Base-by-base conservation (phyloP, 2,888 invertebrate species). In the Acleris laterana region DNA sequence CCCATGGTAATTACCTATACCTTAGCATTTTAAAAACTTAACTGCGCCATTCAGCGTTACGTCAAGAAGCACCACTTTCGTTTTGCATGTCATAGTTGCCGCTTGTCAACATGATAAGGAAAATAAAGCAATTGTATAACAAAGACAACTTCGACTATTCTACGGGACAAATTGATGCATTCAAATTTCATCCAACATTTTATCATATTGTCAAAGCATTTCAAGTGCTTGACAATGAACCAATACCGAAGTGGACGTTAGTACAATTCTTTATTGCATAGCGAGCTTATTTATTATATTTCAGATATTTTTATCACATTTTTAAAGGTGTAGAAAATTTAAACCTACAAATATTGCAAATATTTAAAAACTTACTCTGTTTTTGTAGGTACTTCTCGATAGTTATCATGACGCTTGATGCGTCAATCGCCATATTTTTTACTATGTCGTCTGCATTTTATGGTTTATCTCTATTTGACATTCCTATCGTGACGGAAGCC, bases 181-280 rank as follows among this genome's bases (percentile, higher is more conserved):
- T 77, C 68, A 73, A 83, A 63, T 89, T 82, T 76, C 83, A 89
- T 71, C 69, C 69, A 48, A 78, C 73, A 6, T 85, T 86, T 60
- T 84, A 80, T 71, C 71, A 72, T 42, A 6, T 82, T 1, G 68
- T 79, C n/a, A 83, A 78, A 62, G 63, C 69, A 5, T 89, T 82
- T 72, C 78, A 81, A 71, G 79, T 89, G 2, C 70, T 79, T 5
- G 82, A 86, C 67, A 61, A 79, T 46, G 78, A 77, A 61, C 70
- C 77, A 11, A 70, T 74, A 62, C 74, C 77, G 9, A 74, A 66
- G 69, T 80, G 77, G 75, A 79, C 77, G 84, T 84, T 73, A 77
- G 77, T 75, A 60, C 38, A 32, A 9, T 32, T 32, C 3, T 32
- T 32, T 32, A 32, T 4, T 32, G 32, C 32, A 32, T 32, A 32